A percentile compares a stretch with the other conserved stretches of the same genome.
phyloP scores from a whole-genome alignment of 2,888 invertebrate genomes.

The Agrochola lota region DNA sequence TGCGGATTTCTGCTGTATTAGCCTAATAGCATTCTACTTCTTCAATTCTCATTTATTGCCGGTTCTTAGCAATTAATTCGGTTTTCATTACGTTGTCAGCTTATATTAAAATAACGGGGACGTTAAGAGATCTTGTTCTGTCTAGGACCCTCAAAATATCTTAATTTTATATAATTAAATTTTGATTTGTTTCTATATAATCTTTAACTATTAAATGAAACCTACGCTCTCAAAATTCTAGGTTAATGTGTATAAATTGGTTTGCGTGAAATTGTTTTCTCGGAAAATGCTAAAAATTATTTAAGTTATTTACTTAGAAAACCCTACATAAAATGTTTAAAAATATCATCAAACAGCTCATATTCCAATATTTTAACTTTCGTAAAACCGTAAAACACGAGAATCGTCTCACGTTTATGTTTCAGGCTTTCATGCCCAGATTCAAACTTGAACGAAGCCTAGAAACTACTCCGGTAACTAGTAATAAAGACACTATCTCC shows the following conservation, averaged over 20 bases:
- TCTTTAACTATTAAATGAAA: not conserved
- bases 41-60: conserved; percentile 83
- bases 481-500: not conserved
- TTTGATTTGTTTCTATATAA: conserved; percentile 12
- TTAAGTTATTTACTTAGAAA: not conserved
- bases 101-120: conserved; percentile 52
- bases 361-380: not conserved
- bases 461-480: not conserved
- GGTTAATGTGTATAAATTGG: not conserved
- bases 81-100: conserved; percentile 68
- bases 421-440: not conserved
- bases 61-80: conserved; percentile 75
- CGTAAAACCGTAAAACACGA: not conserved
- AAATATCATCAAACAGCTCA: too few species aligned
- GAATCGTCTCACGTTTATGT: not conserved
- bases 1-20: conserved; percentile 85
- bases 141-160: conserved; percentile 14
- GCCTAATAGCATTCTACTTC: conserved; percentile 84
- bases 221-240: conserved; percentile 4
- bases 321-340: not conserved
- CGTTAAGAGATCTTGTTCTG: conserved; percentile 24
- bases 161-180: conserved; percentile 4
- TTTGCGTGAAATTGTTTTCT: not conserved
- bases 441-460: not conserved
- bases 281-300: not conserved